Evolutionary conservation across 2,797 vertebrate species (phyloP).

Genomic region (Danio choprae): DNA sequence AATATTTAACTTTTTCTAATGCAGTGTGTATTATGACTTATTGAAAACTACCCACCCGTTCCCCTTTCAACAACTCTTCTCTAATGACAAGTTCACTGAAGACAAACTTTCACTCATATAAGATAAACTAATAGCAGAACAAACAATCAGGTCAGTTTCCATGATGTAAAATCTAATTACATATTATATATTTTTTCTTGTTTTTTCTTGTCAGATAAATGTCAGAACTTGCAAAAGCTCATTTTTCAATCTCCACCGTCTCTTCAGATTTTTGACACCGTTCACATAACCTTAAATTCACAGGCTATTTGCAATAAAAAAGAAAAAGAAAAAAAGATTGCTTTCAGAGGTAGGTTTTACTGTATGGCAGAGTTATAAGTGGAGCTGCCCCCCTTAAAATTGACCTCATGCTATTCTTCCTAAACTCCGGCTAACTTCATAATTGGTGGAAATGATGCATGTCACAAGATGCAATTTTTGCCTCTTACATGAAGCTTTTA

Average conservation of each 20-base stretch:
- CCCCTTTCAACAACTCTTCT: too few species aligned
- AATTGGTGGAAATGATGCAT: constrained; percentile 57
- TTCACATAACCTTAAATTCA: background rate
- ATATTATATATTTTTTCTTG: too few species aligned
- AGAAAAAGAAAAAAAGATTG: background rate
- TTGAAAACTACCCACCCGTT: too few species aligned
- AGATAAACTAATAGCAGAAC: too few species aligned
- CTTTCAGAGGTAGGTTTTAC: background rate
- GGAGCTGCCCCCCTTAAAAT: background rate
- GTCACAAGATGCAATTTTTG: constrained; percentile 68
- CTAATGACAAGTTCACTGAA: too few species aligned
- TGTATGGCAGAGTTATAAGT: background rate
- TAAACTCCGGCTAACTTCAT: constrained; percentile 43
- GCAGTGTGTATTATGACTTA: too few species aligned
- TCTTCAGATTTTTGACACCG: constrained; percentile 11
- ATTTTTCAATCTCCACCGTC: background rate
- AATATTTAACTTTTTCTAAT: too few species aligned
- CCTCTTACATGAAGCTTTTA: constrained; percentile 23
- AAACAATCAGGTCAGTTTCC: too few species aligned
- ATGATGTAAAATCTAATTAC: too few species aligned
- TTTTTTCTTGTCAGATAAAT: too few species aligned
- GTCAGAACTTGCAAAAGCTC: background rate
- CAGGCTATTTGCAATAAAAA: background rate
- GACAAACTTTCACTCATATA: too few species aligned
- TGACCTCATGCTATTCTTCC: constrained; percentile 17